phyloP scores from a whole-genome alignment of 2,113 vertebrate species.

The Emydocephalus ijimae region DNA sequence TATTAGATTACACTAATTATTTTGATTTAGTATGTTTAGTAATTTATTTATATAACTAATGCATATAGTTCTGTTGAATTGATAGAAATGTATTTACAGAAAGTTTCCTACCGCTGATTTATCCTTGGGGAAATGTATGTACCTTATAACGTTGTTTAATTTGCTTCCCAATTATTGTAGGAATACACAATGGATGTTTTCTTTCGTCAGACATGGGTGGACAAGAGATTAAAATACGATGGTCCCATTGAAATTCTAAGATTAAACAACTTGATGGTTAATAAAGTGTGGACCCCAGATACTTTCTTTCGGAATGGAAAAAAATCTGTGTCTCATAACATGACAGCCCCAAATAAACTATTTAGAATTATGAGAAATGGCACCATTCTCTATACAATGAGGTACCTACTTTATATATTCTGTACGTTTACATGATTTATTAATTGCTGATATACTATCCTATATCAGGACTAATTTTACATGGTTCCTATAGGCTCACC shows the following conservation, averaged over 20 bases:
- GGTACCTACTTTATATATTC: slow-evolving; percentile 69
- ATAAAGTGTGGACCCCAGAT: slow-evolving; percentile 98
- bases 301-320: slow-evolving; percentile 99
- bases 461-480: slow-evolving; percentile 59
- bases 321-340: slow-evolving; percentile 95
- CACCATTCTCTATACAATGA: slow-evolving; percentile 98
- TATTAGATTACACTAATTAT: slow-evolving; percentile 62
- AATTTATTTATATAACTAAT: slow-evolving; percentile 58
- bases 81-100: slow-evolving; percentile 32
- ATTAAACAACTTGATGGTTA: slow-evolving; percentile 98
- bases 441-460: slow-evolving; percentile 54
- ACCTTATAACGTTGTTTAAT: slow-evolving; percentile 36
- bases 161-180: slow-evolving; percentile 67
- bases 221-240: slow-evolving; percentile 90
- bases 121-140: not conserved
- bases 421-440: slow-evolving; percentile 48
- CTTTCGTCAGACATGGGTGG: slow-evolving; percentile 97
- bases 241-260: slow-evolving; percentile 95
- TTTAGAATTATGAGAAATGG: slow-evolving; percentile 99
- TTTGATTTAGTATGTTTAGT: slow-evolving; percentile 48
- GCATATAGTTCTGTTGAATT: slow-evolving; percentile 44
- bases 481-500: slow-evolving; percentile 83
- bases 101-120: slow-evolving; percentile 42
- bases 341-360: slow-evolving; percentile 97
- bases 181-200: slow-evolving; percentile 99